phyloP scores from a whole-genome alignment of 2,797 vertebrate genomes.

The Tenualosa thibaudeaui region DNA sequence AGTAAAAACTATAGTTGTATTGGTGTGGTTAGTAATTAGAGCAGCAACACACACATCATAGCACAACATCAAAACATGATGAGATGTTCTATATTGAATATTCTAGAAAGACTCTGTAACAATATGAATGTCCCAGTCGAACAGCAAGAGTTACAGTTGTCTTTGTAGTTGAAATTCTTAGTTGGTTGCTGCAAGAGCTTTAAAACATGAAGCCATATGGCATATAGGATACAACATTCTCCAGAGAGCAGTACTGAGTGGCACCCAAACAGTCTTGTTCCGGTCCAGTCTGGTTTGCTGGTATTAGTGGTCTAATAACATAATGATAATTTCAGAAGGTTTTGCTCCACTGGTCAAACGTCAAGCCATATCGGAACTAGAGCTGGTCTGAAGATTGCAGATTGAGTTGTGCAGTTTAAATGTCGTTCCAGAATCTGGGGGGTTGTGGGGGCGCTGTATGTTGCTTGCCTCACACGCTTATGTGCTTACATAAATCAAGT shows the following conservation, averaged over 20 bases:
- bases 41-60: no score
- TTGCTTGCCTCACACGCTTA: neutral
- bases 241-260: neutral
- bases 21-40: no score
- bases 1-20: no score
- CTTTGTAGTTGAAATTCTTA: no score
- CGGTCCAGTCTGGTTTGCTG: neutral
- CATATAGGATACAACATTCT: neutral
- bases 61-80: no score
- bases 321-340: constrained; percentile 16
- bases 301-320: constrained; percentile 1
- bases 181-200: neutral
- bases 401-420: neutral
- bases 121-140: no score
- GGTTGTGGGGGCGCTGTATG: neutral
- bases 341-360: constrained; percentile 3
- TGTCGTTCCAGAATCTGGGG: neutral
- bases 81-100: no score
- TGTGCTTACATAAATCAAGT: constrained; percentile 46
- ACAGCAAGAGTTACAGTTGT: no score
- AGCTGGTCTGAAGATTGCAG: neutral
- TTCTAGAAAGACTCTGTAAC: no score
- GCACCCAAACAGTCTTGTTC: neutral
- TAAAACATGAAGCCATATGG: neutral
- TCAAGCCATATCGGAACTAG: neutral